Evolutionary conservation across 1,140 invertebrate genomes (phyloP).

Genomic region (Meteorus sp.): DNA sequence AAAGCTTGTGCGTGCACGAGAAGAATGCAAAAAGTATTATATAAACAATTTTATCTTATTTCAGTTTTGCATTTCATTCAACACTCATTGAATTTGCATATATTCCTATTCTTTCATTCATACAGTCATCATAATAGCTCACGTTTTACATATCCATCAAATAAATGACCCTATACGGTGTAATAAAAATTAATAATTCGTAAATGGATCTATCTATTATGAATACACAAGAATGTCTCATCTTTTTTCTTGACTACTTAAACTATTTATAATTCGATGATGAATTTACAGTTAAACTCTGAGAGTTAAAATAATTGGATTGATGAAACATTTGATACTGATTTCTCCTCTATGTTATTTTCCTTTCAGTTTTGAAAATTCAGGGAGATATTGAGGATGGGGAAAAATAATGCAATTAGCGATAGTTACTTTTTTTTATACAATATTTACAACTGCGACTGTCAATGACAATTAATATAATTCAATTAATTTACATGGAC

Average conservation of each 20-base stretch:
- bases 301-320: slow-evolving; percentile 14
- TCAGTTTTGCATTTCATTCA: slow-evolving; percentile 1
- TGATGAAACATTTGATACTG: slow-evolving; percentile 8
- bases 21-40: no score
- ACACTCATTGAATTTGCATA: no score
- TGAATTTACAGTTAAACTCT: background rate
- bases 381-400: background rate
- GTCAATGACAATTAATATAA: slow-evolving; percentile 9
- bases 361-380: background rate
- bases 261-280: background rate
- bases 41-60: background rate
- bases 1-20: no score
- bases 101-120: no score
- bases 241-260: no score
- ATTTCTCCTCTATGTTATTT: no score
- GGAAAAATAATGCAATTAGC: background rate
- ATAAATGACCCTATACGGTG: no score
- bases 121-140: no score
- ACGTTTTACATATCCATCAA: no score
- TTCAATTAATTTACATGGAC: slow-evolving; percentile 12
- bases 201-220: no score
- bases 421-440: slow-evolving; percentile 11
- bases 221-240: no score
- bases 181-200: no score
- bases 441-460: slow-evolving; percentile 22